phyloP scores from a whole-genome alignment of 2,113 vertebrate species.

The Bufo gargarizans region DNA sequence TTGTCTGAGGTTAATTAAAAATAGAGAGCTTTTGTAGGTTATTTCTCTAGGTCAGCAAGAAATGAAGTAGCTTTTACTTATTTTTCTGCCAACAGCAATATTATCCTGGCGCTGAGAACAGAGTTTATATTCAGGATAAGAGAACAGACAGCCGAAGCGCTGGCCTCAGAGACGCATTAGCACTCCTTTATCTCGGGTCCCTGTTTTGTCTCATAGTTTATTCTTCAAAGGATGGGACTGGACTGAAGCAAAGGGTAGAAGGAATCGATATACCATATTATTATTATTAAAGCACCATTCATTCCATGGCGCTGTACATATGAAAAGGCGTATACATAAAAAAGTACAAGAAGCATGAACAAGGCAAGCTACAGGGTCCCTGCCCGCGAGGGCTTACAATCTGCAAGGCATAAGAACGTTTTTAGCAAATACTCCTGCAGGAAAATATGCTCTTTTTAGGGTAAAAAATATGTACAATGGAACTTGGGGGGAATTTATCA shows the following conservation, averaged over 20 bases:
- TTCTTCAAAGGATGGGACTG: background rate
- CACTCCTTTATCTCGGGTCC: background rate
- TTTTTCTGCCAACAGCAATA: slow-evolving; percentile 22
- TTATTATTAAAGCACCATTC: too few relatives aligned
- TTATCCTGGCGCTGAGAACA: slow-evolving; percentile 15
- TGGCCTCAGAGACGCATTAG: background rate
- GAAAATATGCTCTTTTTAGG: background rate
- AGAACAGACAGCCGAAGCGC: background rate
- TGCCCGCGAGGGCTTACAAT: background rate
- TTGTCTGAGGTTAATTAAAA: slow-evolving; percentile 50
- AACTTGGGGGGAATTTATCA: too few relatives aligned
- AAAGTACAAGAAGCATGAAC: too few relatives aligned
- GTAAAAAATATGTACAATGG: too few relatives aligned
- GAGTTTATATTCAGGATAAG: background rate
- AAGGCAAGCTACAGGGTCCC: too few relatives aligned
- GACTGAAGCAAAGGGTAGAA: background rate
- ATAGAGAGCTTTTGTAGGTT: slow-evolving; percentile 36
- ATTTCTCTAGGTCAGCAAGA: slow-evolving; percentile 36
- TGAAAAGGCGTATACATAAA: too few relatives aligned
- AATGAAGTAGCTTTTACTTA: slow-evolving; percentile 29
- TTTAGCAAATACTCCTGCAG: background rate
- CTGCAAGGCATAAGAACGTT: background rate
- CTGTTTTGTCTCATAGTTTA: background rate
- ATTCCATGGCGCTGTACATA: too few relatives aligned
- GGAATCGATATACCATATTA: background rate